Percentiles rank a stretch among this genome's conserved stretches.
Evolutionary conservation across 2,888 invertebrate species (phyloP).

Genomic region (Aromia moschata): DNA sequence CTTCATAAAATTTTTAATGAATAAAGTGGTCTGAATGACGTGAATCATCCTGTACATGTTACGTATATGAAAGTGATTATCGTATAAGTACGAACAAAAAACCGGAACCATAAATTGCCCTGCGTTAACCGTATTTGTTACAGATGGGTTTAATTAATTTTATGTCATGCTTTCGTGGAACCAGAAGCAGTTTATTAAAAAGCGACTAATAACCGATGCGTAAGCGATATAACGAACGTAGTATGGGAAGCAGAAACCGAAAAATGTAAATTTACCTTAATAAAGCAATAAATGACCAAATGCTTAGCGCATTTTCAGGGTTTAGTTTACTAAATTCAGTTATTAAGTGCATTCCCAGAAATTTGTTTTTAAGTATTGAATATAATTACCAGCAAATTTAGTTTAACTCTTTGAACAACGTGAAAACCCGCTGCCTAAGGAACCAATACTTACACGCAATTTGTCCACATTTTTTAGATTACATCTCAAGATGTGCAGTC

Average conservation of each 20-base stretch:
- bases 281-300: conserved; percentile 5
- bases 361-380: background rate
- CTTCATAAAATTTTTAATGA: no score
- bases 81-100: background rate
- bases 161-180: conserved; percentile 8
- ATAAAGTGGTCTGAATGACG: no score
- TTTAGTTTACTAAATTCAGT: background rate
- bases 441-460: background rate
- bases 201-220: conserved; percentile 3
- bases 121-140: background rate
- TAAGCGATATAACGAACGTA: conserved; percentile 3
- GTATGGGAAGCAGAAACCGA: conserved; percentile 2
- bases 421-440: background rate
- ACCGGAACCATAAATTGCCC: conserved; percentile 7
- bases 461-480: background rate
- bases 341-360: background rate
- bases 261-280: conserved; percentile 2
- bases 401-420: background rate
- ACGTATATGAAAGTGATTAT: no score
- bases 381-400: background rate
- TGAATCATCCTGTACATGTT: no score
- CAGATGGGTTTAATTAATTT: conserved; percentile 12
- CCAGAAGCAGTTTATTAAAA: conserved; percentile 10
- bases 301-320: conserved; percentile 1
- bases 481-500: background rate